Conservation (phyloP, 2,797 vertebrate genomes). For the Taeniopygia guttata region DNA sequence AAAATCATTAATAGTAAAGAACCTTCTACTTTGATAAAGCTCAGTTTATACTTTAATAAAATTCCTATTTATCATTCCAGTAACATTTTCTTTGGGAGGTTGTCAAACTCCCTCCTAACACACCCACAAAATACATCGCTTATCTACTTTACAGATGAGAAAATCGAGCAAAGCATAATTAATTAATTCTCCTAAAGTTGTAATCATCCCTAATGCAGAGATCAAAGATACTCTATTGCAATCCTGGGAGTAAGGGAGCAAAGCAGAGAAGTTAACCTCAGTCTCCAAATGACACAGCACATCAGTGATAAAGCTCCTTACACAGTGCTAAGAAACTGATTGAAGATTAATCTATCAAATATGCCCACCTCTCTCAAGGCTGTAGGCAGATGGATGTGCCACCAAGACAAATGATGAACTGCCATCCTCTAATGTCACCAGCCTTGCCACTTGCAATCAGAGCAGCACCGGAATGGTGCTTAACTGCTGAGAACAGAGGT, state of each 20-base stretch:
- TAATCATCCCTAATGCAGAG: conserved; percentile 12
- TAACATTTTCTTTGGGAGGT: neutral
- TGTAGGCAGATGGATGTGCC: neutral
- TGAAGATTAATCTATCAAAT: neutral
- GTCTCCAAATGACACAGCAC: neutral
- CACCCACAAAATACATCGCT: neutral
- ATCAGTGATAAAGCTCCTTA: neutral
- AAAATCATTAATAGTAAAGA: neutral
- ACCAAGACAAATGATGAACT: neutral
- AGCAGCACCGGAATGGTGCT: neutral
- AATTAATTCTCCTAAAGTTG: conserved; percentile 20
- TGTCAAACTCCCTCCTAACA: neutral
- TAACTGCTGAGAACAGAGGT: neutral
- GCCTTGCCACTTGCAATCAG: neutral
- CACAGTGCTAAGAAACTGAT: neutral
- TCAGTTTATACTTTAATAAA: neutral
- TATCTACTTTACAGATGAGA: neutral
- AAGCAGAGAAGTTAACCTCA: neutral
- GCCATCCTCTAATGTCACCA: neutral
- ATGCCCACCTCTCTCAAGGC: neutral
- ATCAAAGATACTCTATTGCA: neutral
- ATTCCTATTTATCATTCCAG: neutral
- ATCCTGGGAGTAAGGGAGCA: neutral
- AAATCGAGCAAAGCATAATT: conserved; percentile 6
- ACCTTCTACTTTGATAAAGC: neutral